Evolutionary conservation across 2,113 vertebrate species (phyloP), one percentile per base, ranked within the genome.

Genomic region (Anser cygnoides): DNA sequence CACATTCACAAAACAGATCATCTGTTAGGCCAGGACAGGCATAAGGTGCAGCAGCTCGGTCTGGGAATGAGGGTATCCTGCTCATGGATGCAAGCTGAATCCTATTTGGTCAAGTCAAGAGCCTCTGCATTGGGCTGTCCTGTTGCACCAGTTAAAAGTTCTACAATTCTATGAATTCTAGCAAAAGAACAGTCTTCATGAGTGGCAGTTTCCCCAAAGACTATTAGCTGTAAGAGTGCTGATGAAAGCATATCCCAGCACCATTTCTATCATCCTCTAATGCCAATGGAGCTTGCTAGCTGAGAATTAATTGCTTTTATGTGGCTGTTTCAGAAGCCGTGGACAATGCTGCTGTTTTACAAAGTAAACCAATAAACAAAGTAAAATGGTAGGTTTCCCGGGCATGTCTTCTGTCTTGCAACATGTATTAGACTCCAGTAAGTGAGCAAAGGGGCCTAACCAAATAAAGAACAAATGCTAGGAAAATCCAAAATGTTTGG

Each of bases 1-100:
- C 57, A 85, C 17, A 17, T 18, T 82, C 52, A 37, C 65, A 77
- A 52, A 55, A 8, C 25, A 75, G 58, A 43, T 10, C 18, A 22
- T 20, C 12, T 50, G 22, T 0, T 0, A 72, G 49, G 22, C 35
- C 58, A 33, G 10, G 2, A 39, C 21, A n/a, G 72, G 2, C 4
- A 13, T 3, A 16, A 80, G 59, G 18, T 13, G 8, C 41, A 59
- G 61, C 18, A 54, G 13, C 11, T 59, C 37, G 33, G 4, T 18
- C 61, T 92, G 29, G 11, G 13, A 3, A 5, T 37, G 10, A 9
- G 31, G 19, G 19, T 46, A 46, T 11, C 31, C 16, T 84, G 33
- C 5, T 41, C 50, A 54, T 63, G 33, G 11, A 59, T 52, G 57
- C 52, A 82, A 75, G 11, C 11, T 50, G 65, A 59, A 13, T 75